Percentiles rank a stretch among this genome's conserved stretches.
phyloP scores from a whole-genome alignment of 2,113 vertebrate species.

The Seriola quinqueradiata region DNA sequence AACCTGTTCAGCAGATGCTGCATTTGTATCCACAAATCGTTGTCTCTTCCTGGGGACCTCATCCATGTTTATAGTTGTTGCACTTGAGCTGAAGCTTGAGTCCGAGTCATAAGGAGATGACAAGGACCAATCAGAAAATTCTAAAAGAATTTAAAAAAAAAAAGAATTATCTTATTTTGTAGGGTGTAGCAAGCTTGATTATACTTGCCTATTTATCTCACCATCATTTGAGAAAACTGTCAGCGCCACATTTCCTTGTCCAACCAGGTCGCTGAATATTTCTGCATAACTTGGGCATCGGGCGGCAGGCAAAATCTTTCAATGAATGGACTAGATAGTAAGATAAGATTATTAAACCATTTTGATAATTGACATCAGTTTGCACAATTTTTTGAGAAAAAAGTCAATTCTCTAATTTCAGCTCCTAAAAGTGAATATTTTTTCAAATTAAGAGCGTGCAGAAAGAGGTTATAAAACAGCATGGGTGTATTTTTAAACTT shows the following conservation, averaged over 20 bases:
- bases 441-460: no score
- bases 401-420: no score
- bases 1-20: constrained; percentile 25
- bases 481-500: no score
- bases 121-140: constrained; percentile 9
- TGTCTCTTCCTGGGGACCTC: constrained; percentile 14
- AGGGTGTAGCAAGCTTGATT: constrained; percentile 3
- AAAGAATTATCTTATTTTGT: constrained; percentile 8
- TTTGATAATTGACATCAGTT: no score
- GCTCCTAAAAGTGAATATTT: no score
- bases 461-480: no score
- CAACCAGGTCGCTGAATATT: constrained; percentile 51
- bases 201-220: constrained; percentile 10
- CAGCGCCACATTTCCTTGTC: constrained; percentile 47
- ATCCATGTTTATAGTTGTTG: constrained; percentile 30
- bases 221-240: constrained; percentile 39
- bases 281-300: constrained; percentile 43
- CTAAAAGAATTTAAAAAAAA: neutral
- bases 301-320: constrained; percentile 53
- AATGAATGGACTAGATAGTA: constrained; percentile 20
- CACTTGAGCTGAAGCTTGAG: constrained; percentile 45
- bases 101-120: constrained; percentile 41
- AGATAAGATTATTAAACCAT: no score
- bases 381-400: no score
- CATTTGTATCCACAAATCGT: constrained; percentile 9